Percentiles rank a stretch among this genome's conserved stretches.
phyloP scores from a whole-genome alignment of 1,140 invertebrate genomes.

The Penaeus indicus region DNA sequence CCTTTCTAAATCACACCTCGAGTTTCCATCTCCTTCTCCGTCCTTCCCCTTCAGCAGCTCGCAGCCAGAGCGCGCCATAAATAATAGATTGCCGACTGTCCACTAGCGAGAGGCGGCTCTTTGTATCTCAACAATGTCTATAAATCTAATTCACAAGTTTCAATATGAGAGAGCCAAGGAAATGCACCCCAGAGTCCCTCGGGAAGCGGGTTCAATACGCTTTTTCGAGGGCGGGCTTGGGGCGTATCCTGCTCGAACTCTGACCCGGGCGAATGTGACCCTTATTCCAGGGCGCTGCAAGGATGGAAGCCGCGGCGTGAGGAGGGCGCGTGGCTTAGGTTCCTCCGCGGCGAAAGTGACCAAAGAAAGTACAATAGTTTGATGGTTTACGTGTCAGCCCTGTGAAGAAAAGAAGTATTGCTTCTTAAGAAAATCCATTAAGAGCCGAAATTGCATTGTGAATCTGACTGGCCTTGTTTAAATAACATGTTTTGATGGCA shows the following conservation, averaged over 20 bases:
- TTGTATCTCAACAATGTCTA: conserved; percentile 65
- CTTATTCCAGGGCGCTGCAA: neutral
- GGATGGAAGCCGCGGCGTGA: neutral
- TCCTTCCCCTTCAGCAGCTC: neutral
- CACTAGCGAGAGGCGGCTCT: conserved; percentile 56
- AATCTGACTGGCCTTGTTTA: conserved; percentile 17
- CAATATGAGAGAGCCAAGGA: conserved; percentile 53
- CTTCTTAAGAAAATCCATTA: conserved; percentile 61
- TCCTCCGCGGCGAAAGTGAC: neutral
- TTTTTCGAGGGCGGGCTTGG: neutral
- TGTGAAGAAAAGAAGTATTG: conserved; percentile 51
- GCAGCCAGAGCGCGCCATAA: conserved; percentile 43
- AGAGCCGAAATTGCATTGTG: conserved; percentile 60
- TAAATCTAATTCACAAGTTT: conserved; percentile 66
- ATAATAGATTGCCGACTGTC: conserved; percentile 63
- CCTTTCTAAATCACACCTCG: conserved; percentile 4
- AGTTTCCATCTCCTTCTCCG: neutral
- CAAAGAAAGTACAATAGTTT: conserved; percentile 65
- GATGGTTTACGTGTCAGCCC: conserved; percentile 62
- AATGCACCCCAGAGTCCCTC: conserved; percentile 51
- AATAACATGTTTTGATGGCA: conserved; percentile 19
- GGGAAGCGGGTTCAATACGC: conserved; percentile 42
- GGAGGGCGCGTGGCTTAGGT: neutral
- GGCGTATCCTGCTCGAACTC: conserved; percentile 25
- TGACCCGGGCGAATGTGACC: neutral